phyloP scores from a whole-genome alignment of 1,140 invertebrate genomes.

The Drosophila bocqueti region DNA sequence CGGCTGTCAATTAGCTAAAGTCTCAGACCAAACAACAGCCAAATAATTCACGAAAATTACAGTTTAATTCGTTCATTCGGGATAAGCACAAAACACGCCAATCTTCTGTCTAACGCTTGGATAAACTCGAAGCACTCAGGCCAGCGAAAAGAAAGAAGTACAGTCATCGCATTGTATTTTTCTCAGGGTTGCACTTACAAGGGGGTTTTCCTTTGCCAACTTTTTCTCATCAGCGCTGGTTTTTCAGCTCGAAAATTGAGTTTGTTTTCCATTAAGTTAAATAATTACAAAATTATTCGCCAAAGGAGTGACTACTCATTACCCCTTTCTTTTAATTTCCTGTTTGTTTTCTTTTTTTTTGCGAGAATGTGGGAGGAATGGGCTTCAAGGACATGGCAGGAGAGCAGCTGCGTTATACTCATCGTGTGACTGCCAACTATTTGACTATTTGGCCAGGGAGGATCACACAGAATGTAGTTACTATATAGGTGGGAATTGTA shows the following conservation, averaged over 20 bases:
- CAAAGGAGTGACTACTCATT: conserved; percentile 52
- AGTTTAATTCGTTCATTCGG: conserved; percentile 56
- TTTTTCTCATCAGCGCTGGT: conserved; percentile 39
- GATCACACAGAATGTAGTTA: background rate
- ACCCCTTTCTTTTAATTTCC: conserved; percentile 11
- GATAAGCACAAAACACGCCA: conserved; percentile 66
- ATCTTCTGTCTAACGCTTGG: conserved; percentile 39
- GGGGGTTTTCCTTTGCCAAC: background rate
- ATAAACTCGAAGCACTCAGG: conserved; percentile 32
- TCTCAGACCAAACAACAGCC: conserved; percentile 42
- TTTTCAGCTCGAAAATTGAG: conserved; percentile 73
- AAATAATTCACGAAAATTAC: conserved; percentile 77
- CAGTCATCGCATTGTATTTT: conserved; percentile 31
- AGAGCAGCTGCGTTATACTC: conserved; percentile 50
- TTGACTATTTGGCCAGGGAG: conserved; percentile 51
- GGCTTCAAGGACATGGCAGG: conserved; percentile 22
- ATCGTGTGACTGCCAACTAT: background rate
- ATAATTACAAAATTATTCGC: conserved; percentile 81
- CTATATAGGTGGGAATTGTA: background rate
- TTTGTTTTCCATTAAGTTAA: conserved; percentile 84
- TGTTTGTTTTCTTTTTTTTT: conserved; percentile 3
- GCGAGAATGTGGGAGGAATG: background rate
- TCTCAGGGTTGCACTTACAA: conserved; percentile 3
- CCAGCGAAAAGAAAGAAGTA: conserved; percentile 18
- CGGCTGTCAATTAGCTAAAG: conserved; percentile 63